These are phyloP conservation scores for Turritopsis dohrnii DNA, from an alignment of 30 jellyfish, hydroid and myxozoan species.

Conservation along the genomic window DNA sequence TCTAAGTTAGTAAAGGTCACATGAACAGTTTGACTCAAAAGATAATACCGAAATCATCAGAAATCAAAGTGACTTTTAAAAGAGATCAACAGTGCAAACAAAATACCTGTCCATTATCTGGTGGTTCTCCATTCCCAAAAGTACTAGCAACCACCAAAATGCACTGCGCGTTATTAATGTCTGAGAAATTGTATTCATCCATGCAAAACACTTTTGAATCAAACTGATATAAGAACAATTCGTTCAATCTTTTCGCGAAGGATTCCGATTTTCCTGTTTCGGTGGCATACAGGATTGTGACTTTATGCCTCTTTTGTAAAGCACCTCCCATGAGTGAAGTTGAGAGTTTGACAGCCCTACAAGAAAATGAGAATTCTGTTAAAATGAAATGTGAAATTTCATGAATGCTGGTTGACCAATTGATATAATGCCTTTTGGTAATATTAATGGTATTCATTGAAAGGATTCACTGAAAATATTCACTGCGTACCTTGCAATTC, in stretches of 20 bases:
- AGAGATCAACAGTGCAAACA: too few species aligned
- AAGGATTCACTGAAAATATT: too few species aligned
- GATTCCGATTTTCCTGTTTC: constrained; percentile 84
- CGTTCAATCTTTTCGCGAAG: constrained; percentile 51
- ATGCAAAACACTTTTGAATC: constrained; percentile 64
- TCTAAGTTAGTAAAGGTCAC: too few species aligned
- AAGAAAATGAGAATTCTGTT: background rate
- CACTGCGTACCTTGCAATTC: constrained; percentile 83
- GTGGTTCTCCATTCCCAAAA: constrained; percentile 97
- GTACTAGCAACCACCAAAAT: constrained; percentile 86
- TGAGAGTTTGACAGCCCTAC: constrained; percentile 92
- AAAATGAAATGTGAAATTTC: too few species aligned
- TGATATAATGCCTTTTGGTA: too few species aligned
- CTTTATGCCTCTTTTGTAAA: constrained; percentile 80
- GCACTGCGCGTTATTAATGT: constrained; percentile 76
- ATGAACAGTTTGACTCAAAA: too few species aligned
- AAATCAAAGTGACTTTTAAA: too few species aligned
- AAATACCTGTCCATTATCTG: constrained; percentile 76
- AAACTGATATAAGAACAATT: constrained; percentile 44
- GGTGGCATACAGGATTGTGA: constrained; percentile 81
- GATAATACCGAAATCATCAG: too few species aligned
- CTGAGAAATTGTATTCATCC: constrained; percentile 71
- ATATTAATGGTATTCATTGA: too few species aligned
- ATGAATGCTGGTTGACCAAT: too few species aligned
- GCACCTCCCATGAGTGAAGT: constrained; percentile 70